Percentiles rank a stretch among this genome's conserved stretches.
These are phyloP conservation scores for Lithophane leautieri DNA, from an alignment of 2,888 invertebrate genomes.

Conservation along the genomic window DNA sequence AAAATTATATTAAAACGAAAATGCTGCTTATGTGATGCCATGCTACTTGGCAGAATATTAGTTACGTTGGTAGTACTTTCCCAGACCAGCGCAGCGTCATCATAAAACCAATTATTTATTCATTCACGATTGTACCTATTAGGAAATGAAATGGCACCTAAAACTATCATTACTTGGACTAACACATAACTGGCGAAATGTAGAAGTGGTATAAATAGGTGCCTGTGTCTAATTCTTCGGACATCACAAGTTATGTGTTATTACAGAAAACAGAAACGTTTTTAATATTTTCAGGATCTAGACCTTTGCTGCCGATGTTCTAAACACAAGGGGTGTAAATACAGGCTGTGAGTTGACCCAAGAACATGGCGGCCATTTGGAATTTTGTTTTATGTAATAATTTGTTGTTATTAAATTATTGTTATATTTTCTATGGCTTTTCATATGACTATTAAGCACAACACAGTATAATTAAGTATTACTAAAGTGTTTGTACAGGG, in stretches of 20 bases:
- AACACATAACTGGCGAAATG: not conserved
- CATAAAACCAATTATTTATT: not conserved
- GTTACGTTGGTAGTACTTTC: not conserved
- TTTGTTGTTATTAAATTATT: constrained; percentile 9
- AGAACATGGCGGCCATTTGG: not conserved
- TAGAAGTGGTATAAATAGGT: not conserved
- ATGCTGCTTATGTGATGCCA: not conserved
- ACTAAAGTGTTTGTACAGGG: not conserved
- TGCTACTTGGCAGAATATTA: not conserved
- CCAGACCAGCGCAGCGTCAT: not conserved
- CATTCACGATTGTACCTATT: no score
- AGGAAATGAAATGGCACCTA: not conserved
- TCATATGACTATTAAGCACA: not conserved
- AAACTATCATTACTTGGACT: not conserved
- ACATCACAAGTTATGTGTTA: not conserved
- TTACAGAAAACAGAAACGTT: not conserved
- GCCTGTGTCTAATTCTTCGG: no score
- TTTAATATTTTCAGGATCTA: constrained; percentile 10
- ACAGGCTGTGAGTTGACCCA: not conserved
- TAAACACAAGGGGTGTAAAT: not conserved
- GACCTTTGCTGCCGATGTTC: not conserved
- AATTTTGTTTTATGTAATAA: not conserved
- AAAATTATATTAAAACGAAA: not conserved
- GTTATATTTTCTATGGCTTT: not conserved
- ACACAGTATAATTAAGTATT: not conserved